These are phyloP conservation scores for Aythya fuligula DNA, from an alignment of 2,797 vertebrate genomes.

Conservation along the genomic window DNA sequence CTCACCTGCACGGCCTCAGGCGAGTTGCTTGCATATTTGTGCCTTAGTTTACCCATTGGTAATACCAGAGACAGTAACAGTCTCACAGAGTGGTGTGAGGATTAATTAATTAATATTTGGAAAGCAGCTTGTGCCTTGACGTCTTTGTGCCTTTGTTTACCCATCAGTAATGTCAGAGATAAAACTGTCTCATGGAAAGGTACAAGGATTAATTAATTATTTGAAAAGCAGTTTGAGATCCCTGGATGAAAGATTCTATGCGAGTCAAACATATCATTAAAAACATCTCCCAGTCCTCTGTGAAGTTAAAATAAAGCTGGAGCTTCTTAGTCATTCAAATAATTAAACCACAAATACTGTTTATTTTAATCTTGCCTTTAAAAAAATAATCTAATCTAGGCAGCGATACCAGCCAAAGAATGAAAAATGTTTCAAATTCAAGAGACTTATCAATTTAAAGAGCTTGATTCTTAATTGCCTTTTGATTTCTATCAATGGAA, in stretches of 20 bases:
- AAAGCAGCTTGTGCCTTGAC: slow-evolving; percentile 57
- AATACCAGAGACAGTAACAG: slow-evolving; percentile 59
- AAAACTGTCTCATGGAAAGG: slow-evolving; percentile 54
- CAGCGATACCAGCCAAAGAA: slow-evolving; percentile 40
- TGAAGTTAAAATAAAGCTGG: slow-evolving; percentile 70
- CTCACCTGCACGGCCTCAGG: slow-evolving; percentile 38
- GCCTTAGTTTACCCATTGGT: slow-evolving; percentile 32
- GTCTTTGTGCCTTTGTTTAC: slow-evolving; percentile 67
- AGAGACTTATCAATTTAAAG: slow-evolving; percentile 35
- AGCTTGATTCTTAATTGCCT: slow-evolving; percentile 58
- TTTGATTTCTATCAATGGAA: slow-evolving; percentile 50
- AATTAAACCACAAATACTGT: slow-evolving; percentile 69
- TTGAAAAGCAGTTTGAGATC: slow-evolving; percentile 64
- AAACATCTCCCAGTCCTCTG: slow-evolving; percentile 57
- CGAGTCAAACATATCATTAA: slow-evolving; percentile 64
- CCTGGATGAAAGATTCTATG: slow-evolving; percentile 63
- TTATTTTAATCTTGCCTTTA: slow-evolving; percentile 56
- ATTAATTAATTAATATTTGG: slow-evolving; percentile 71
- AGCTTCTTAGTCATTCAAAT: slow-evolving; percentile 70
- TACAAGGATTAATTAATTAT: slow-evolving; percentile 64
- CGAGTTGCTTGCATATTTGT: neutral
- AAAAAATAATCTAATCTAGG: slow-evolving; percentile 64
- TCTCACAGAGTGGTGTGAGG: slow-evolving; percentile 7
- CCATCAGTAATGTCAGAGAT: slow-evolving; percentile 57
- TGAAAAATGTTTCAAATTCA: slow-evolving; percentile 50